Base-by-base conservation (phyloP, 2,888 invertebrate genomes). In the Diogma glabrata region DNA sequence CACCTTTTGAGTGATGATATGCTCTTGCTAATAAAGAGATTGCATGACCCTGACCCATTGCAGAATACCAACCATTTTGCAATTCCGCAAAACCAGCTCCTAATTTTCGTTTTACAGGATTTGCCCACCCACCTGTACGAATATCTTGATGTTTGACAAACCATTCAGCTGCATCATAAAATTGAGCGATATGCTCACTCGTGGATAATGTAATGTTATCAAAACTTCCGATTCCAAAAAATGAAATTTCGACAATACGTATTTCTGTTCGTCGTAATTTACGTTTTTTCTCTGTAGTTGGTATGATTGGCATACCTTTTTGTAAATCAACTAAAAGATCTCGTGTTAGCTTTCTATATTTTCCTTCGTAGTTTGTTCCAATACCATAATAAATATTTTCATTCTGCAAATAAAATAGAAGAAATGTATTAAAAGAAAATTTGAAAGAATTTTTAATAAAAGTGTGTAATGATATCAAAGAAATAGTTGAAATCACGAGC, bases 21-120 rank as follows among this genome's bases (percentile, higher is more conserved):
- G 96, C 96, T 58, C 99, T 77, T 1, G 91, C 81, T 49, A 99
- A 75, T n/a, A 97, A 79, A 0, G 96, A 96, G 59, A 99, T 87
- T 20, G 85, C 91, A 70, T 99, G 97, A 0, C 99, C 97, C 67
- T 99, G 97, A 3, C 92, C 94, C 99, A 99, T 99, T 1, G 96
- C 92, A 0, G 95, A 96, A 67, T 93, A 87, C 94, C 94, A 94
- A 53, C 93, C 93, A 2, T 92, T 84, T 58, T 78, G 75, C 47
- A 96, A 76, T 59, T 86, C 84, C 7, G 81, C 77, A 67, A 86
- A 84, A 20, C 85, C 84, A 45, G 81, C 73, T n/a, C 47, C 47
- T 58, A 84, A 78, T 71, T 77, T 82, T 63, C 93, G 75, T 52
- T 79, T 77, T 47, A 93, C 94, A 49, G 88, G 87, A 64, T 93